These are phyloP conservation scores for Trichonephila clavipes DNA, from an alignment of 1,140 invertebrate genomes.

Conservation along the genomic window DNA sequence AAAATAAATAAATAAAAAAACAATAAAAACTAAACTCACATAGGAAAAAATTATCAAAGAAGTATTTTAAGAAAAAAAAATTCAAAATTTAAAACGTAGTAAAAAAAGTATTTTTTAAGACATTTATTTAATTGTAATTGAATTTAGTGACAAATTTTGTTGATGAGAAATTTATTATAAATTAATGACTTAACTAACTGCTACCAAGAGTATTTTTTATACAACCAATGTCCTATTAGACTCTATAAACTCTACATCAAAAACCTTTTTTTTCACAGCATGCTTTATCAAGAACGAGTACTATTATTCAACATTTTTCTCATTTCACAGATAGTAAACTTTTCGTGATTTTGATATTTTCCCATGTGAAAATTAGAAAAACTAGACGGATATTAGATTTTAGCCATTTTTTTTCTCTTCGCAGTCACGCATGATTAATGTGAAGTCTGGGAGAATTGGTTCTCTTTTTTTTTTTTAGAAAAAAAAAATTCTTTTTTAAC, in stretches of 20 bases:
- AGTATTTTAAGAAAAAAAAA: too few species aligned
- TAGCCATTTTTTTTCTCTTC: neutral
- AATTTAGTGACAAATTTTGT: too few species aligned
- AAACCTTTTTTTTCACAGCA: neutral
- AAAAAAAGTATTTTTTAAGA: too few species aligned
- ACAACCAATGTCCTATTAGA: neutral
- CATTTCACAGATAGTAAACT: neutral
- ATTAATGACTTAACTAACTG: neutral
- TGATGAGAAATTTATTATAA: too few species aligned
- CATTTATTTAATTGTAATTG: too few species aligned
- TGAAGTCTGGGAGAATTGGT: neutral
- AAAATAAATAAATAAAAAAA: too few species aligned
- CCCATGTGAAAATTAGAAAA: conserved; percentile 21
- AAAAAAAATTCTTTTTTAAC: neutral
- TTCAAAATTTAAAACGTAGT: too few species aligned
- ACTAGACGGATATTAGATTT: conserved; percentile 23
- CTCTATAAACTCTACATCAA: neutral
- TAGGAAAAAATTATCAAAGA: too few species aligned
- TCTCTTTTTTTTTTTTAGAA: neutral
- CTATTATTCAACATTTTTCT: conserved; percentile 8
- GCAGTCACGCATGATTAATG: conserved; percentile 10
- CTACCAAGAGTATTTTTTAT: neutral
- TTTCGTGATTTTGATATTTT: conserved; percentile 35
- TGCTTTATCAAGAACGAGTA: neutral
- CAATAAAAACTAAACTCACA: too few species aligned